phyloP scores from a whole-genome alignment of 2,113 vertebrate genomes.

The Cavia aperea region DNA sequence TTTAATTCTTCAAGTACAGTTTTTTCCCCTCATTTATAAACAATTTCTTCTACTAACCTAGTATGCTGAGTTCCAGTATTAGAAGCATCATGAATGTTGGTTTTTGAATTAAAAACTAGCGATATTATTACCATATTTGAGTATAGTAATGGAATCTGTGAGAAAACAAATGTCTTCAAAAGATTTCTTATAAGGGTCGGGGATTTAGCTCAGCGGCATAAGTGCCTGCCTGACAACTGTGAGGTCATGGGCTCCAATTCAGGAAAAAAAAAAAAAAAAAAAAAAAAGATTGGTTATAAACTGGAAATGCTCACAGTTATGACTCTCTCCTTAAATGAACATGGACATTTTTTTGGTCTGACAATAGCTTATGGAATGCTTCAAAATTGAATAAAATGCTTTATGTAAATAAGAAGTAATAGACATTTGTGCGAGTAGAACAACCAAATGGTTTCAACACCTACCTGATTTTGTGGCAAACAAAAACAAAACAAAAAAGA shows the following conservation, averaged over 20 bases:
- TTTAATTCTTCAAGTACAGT: background rate
- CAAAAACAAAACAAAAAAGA: background rate
- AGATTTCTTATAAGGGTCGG: background rate
- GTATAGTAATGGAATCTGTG: background rate
- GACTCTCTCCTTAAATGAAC: background rate
- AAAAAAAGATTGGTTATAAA: background rate
- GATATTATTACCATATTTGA: background rate
- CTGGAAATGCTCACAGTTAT: background rate
- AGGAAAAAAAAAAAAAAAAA: background rate
- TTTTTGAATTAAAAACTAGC: background rate
- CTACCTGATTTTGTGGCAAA: background rate
- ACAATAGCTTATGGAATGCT: background rate
- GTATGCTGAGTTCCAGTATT: background rate
- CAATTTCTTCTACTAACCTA: background rate
- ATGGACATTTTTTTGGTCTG: background rate
- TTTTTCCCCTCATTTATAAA: background rate
- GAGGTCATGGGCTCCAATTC: too few relatives aligned
- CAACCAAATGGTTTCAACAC: background rate
- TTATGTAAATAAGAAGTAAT: background rate
- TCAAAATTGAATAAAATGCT: background rate
- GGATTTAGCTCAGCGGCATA: too few relatives aligned
- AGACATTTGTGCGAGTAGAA: background rate
- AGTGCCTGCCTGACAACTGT: too few relatives aligned
- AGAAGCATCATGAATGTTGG: background rate
- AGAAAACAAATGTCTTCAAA: background rate